Evolutionary conservation across 2,888 invertebrate genomes (phyloP).

Genomic region (Diploptera punctata): DNA sequence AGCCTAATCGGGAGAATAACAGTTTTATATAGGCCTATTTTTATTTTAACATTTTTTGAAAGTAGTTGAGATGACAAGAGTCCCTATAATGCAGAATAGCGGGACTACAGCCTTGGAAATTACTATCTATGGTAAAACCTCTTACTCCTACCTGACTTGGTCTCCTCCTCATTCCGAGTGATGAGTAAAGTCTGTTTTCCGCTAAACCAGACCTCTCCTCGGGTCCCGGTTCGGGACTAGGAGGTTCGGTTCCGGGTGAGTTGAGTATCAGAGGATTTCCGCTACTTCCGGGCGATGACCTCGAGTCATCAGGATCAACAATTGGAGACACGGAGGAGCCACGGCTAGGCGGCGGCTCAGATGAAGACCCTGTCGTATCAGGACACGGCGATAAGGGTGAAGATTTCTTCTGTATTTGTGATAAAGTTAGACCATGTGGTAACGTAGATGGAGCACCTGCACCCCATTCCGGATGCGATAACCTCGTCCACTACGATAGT

Average conservation of each 20-base stretch:
- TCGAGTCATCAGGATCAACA: slow-evolving; percentile 53
- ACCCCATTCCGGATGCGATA: slow-evolving; percentile 11
- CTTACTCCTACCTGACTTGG: slow-evolving; percentile 1
- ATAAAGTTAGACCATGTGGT: background rate
- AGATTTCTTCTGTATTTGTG: background rate
- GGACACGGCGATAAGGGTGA: slow-evolving; percentile 20
- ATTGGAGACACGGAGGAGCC: slow-evolving; percentile 50
- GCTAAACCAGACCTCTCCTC: background rate
- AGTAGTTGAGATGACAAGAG: no score
- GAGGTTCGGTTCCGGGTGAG: background rate
- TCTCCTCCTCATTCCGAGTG: slow-evolving; percentile 6
- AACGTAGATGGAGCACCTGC: background rate
- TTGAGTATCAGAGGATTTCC: background rate
- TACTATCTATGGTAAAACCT: no score
- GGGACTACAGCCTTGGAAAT: no score
- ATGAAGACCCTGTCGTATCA: slow-evolving; percentile 15
- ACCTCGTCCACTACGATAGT: background rate
- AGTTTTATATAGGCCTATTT: no score
- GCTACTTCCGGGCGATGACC: slow-evolving; percentile 45
- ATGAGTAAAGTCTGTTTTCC: background rate
- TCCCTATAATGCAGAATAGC: no score
- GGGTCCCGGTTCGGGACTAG: background rate
- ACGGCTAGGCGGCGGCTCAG: slow-evolving; percentile 27
- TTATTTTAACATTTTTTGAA: no score
- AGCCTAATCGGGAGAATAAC: no score